Evolutionary conservation across 2,888 invertebrate genomes (phyloP).

Genomic region (Mantis religiosa): DNA sequence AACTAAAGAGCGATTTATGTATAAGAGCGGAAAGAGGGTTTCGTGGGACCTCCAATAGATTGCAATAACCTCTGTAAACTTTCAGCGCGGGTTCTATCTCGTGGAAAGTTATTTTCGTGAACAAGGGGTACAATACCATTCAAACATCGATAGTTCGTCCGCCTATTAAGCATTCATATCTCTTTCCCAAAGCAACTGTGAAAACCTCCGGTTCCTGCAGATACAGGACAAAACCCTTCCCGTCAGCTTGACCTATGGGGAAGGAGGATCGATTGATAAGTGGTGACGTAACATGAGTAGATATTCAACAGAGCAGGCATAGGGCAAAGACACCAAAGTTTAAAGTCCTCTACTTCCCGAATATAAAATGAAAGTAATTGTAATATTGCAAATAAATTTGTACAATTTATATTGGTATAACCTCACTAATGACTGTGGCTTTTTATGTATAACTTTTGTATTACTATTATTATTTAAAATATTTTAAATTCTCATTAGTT

Average conservation of each 20-base stretch:
- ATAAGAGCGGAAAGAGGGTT: neutral
- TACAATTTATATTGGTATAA: no score
- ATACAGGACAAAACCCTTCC: neutral
- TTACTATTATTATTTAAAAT: no score
- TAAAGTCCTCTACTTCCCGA: no score
- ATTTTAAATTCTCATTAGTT: no score
- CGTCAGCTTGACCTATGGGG: neutral
- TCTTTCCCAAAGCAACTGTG: neutral
- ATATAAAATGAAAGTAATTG: no score
- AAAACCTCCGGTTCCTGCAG: neutral
- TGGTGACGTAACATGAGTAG: neutral
- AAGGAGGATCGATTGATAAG: neutral
- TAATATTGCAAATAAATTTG: no score
- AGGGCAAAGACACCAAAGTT: no score
- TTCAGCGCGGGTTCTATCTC: neutral
- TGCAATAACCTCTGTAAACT: neutral
- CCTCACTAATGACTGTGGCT: no score
- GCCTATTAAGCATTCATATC: neutral
- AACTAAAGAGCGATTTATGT: neutral
- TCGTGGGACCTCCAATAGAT: neutral
- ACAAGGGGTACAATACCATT: neutral
- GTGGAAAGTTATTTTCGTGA: neutral
- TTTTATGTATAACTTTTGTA: no score
- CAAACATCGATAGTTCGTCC: neutral
- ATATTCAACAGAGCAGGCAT: neutral